A percentile compares a stretch with the other conserved stretches of the same genome.
Conservation (phyloP, 23 tunicate species). For the Oikopleura dioica region DNA sequence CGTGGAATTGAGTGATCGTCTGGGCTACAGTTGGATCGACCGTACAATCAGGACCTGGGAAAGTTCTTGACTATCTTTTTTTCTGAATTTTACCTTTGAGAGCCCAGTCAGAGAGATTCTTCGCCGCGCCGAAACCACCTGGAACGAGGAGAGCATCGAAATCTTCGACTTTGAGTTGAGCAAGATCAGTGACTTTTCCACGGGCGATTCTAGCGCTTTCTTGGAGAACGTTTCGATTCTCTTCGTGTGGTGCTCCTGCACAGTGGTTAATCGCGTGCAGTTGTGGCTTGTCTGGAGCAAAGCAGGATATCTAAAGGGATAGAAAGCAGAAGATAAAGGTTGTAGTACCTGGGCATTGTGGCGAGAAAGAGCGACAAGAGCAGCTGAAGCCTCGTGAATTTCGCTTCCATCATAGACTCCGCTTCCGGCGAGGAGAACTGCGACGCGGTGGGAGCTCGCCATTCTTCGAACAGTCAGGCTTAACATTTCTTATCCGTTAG, state of each 20-base stretch:
- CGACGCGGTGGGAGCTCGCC: too few species aligned
- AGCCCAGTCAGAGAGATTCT: slow-evolving; percentile 55
- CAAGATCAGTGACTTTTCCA: slow-evolving; percentile 23
- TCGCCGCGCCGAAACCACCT: slow-evolving; percentile 96
- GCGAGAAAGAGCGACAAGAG: background rate
- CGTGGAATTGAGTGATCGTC: slow-evolving; percentile 27
- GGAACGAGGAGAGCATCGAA: slow-evolving; percentile 61
- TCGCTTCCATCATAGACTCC: slow-evolving; percentile 86
- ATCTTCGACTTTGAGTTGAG: slow-evolving; percentile 22
- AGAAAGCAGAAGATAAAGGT: background rate
- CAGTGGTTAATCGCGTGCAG: slow-evolving; percentile 62
- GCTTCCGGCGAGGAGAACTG: slow-evolving; percentile 65
- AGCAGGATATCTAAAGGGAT: slow-evolving; percentile 21
- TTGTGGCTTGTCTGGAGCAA: slow-evolving; percentile 47
- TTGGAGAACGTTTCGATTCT: slow-evolving; percentile 37
- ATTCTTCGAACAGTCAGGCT: too few species aligned
- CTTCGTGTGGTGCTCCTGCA: slow-evolving; percentile 34
- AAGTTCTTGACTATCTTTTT: too few species aligned
- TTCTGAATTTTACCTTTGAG: slow-evolving; percentile 18
- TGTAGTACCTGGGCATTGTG: background rate
- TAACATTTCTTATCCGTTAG: too few species aligned
- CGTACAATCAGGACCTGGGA: too few species aligned
- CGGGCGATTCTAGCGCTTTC: slow-evolving; percentile 75
- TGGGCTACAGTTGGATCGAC: slow-evolving; percentile 32
- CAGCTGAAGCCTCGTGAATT: slow-evolving; percentile 68